A percentile compares a stretch with the other conserved stretches of the same genome.
Evolutionary conservation across 1,140 invertebrate genomes (phyloP).

Genomic region (Halotydeus destructor): DNA sequence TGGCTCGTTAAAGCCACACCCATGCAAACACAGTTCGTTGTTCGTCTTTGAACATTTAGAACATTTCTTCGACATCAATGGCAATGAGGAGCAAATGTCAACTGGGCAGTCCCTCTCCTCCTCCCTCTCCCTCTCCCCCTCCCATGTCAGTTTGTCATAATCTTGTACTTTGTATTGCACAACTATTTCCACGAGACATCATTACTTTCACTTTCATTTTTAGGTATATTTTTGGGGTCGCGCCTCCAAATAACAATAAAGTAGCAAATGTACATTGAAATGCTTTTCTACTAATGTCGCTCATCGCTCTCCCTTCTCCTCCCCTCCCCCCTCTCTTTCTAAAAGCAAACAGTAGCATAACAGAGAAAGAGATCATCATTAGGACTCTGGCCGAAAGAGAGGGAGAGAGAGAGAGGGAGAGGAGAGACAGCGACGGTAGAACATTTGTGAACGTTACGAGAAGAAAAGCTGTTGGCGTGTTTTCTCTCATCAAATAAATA

Average conservation of each 20-base stretch:
- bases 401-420: conserved; percentile 1
- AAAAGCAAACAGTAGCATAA: no score
- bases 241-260: not conserved
- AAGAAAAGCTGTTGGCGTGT: no score
- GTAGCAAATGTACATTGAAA: not conserved
- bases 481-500: no score
- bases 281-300: not conserved
- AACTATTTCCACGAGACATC: not conserved
- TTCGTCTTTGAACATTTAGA: not conserved
- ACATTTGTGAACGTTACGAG: not conserved
- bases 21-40: not conserved
- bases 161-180: not conserved
- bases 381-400: no score
- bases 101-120: not conserved
- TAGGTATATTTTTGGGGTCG: not conserved
- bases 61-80: not conserved
- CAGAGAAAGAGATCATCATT: not conserved
- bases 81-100: not conserved
- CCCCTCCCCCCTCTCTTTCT: no score
- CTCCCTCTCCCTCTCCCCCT: not conserved
- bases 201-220: not conserved
- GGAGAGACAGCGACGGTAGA: not conserved
- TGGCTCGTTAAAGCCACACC: not conserved
- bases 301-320: no score
- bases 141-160: not conserved